Conservation (phyloP, 23 tunicate genomes). For the Halocynthia aurantium region DNA sequence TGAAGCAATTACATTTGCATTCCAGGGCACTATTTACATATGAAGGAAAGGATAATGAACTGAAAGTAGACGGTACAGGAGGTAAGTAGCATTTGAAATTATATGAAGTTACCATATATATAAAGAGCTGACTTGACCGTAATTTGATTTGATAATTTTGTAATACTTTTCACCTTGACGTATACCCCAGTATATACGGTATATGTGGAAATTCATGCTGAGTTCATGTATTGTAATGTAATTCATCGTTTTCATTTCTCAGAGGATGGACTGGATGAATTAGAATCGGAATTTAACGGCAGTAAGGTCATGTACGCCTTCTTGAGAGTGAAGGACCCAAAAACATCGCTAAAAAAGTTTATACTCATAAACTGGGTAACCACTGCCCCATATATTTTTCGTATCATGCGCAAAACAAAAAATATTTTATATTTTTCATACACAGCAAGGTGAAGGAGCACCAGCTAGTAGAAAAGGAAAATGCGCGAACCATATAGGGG, state of each 20-base stretch:
- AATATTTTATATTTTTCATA: not conserved
- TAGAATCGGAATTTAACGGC: conserved; percentile 86
- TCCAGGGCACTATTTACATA: conserved; percentile 61
- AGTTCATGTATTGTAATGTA: too few relatives aligned
- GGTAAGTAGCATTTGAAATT: conserved; percentile 25
- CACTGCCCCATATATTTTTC: too few relatives aligned
- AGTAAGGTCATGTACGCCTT: conserved; percentile 90
- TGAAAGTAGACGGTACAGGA: conserved; percentile 74
- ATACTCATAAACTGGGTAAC: conserved; percentile 79
- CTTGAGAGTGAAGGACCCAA: conserved; percentile 72
- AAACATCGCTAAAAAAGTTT: conserved; percentile 70
- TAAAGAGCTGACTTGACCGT: too few relatives aligned
- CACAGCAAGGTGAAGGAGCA: conserved; percentile 93
- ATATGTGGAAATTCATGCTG: too few relatives aligned
- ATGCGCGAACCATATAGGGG: conserved; percentile 89
- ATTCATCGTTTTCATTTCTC: too few relatives aligned
- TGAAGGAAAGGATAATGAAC: conserved; percentile 79
- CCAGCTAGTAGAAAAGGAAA: conserved; percentile 92
- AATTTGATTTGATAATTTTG: too few relatives aligned
- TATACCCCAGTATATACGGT: too few relatives aligned
- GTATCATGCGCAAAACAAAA: too few relatives aligned
- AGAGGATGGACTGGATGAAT: conserved; percentile 91
- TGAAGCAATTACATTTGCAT: too few relatives aligned
- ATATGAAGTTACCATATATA: too few relatives aligned
- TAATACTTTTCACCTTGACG: too few relatives aligned